phyloP scores from a whole-genome alignment of 1,140 invertebrate species.

The Calycopis cecrops region DNA sequence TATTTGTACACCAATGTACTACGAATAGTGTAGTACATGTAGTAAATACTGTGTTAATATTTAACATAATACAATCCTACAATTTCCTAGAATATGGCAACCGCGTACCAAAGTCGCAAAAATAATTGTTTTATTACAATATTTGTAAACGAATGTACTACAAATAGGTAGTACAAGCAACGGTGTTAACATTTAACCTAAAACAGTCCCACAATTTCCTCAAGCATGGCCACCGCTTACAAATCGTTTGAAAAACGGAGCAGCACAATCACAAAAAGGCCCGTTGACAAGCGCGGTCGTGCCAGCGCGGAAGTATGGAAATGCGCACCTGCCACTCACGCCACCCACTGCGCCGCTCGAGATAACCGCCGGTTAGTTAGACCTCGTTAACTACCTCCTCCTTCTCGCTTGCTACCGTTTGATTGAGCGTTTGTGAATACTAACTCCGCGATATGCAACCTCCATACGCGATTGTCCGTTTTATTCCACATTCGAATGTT shows the following conservation, averaged over 20 bases:
- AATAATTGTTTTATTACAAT: too few relatives aligned
- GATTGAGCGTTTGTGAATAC: slow-evolving; percentile 32
- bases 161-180: too few relatives aligned
- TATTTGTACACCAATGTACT: too few relatives aligned
- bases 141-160: too few relatives aligned
- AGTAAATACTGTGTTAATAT: too few relatives aligned
- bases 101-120: too few relatives aligned
- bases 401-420: slow-evolving; percentile 40
- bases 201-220: too few relatives aligned
- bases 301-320: slow-evolving; percentile 49
- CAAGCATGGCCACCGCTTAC: neutral
- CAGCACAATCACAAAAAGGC: slow-evolving; percentile 21
- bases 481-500: slow-evolving; percentile 14
- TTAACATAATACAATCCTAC: too few relatives aligned
- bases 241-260: slow-evolving; percentile 11
- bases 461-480: slow-evolving; percentile 19
- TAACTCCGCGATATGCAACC: slow-evolving; percentile 23
- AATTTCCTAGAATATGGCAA: too few relatives aligned
- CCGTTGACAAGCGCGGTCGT: slow-evolving; percentile 29
- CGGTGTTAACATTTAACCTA: too few relatives aligned
- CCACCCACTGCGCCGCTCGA: slow-evolving; percentile 46
- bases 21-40: too few relatives aligned
- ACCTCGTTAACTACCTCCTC: slow-evolving; percentile 22
- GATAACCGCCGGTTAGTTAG: slow-evolving; percentile 41
- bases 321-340: slow-evolving; percentile 52